Percentiles rank a stretch among this genome's conserved stretches.
Evolutionary conservation across 1,140 invertebrate genomes (phyloP).

Genomic region (Drosophila willistoni): DNA sequence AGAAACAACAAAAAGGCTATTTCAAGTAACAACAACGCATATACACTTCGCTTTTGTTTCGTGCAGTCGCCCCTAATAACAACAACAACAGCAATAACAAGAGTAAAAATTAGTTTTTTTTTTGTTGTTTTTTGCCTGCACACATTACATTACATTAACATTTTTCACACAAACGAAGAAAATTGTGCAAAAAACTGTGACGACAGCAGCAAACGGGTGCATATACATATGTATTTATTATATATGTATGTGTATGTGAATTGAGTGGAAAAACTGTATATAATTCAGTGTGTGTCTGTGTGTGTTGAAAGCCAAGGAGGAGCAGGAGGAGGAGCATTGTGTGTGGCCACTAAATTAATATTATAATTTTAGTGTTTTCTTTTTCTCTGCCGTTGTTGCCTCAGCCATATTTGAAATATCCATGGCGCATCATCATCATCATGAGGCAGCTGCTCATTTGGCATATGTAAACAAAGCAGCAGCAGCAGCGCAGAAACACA

Average conservation of each 20-base stretch:
- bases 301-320: conserved; percentile 50
- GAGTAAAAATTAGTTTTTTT: conserved; percentile 14
- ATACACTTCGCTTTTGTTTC: conserved; percentile 5
- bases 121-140: background rate
- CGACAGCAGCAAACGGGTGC: conserved; percentile 40
- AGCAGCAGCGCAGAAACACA: conserved; percentile 52
- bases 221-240: background rate
- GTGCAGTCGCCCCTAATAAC: conserved; percentile 11
- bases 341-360: conserved; percentile 66
- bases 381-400: conserved; percentile 26
- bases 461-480: conserved; percentile 75
- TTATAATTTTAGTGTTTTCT: conserved; percentile 46
- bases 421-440: conserved; percentile 52
- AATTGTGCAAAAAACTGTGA: conserved; percentile 79
- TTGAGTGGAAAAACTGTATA: conserved; percentile 12
- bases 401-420: conserved; percentile 49
- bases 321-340: conserved; percentile 33
- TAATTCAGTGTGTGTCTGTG: background rate
- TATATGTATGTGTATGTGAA: background rate
- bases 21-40: conserved; percentile 13
- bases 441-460: conserved; percentile 62
- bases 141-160: conserved; percentile 8
- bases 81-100: conserved; percentile 6
- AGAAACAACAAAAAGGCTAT: conserved; percentile 7
- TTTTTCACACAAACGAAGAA: conserved; percentile 28